Evolutionary conservation across 2,888 invertebrate species (phyloP), one percentile per base, ranked within the genome.

Genomic region (Leptarthrus brevirostris): DNA sequence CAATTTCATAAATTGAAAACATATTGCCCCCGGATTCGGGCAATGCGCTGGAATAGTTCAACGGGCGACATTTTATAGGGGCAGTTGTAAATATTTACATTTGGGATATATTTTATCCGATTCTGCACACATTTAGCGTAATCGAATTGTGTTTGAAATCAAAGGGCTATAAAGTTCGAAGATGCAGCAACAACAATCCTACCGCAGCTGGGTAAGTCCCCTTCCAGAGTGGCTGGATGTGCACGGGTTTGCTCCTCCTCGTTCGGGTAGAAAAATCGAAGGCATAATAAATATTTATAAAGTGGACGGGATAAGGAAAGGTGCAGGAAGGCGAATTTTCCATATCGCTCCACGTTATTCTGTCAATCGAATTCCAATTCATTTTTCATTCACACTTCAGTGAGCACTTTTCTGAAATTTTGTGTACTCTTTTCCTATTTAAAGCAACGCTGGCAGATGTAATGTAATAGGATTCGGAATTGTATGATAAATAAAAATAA

Each of bases 361-460:
- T 81, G 81, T 82, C 82, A 83, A 79, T 82, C 81, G 82, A 80
- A 78, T 80, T 81, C 79, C 81, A 82, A 82, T 83, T 81, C 82
- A 83, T 83, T 82, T 83, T 81, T 83, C 81, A 82, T 82, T 82
- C 80, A 81, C 81, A 81, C 81, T 80, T 81, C 81, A 81, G 77
- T 81, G 81, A 77, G 75, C 79, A 78, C 78, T 78, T 78, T 78
- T 16, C 3, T 49, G 12, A 3, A 1, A 3, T 49, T 49, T 3
- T 49, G 49, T 49, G 49, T 18, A 49, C 2, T 49, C n/a, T 18
- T 20, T 20, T 49, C 49, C 49, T 1, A n/a, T n/a, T 49, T 4
- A 12, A 3, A 30, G 30, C 30, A 6, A 30, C 30, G 8, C 4
- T 30, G 30, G 4, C 30, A 30, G 5, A 30, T 30, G 30, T 30